Conservation (phyloP, 2,888 invertebrate species). For the Nephrotoma flavescens region DNA sequence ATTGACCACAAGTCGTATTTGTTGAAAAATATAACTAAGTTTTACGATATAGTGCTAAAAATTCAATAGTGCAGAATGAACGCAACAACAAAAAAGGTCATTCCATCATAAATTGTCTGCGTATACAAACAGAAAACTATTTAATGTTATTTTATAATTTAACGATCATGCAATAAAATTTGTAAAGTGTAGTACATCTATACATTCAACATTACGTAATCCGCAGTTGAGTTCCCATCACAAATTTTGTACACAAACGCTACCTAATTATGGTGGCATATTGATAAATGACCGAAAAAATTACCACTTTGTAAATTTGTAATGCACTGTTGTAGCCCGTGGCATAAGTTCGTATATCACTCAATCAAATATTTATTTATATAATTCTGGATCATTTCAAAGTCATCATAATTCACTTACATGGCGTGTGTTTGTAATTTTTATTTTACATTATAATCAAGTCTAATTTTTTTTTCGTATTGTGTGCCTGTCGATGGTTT, state of each 20-base stretch:
- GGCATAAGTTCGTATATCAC: neutral
- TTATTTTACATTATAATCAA: neutral
- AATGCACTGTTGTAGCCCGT: neutral
- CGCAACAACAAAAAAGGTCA: neutral
- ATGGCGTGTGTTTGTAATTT: neutral
- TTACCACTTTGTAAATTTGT: neutral
- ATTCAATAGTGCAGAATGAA: neutral
- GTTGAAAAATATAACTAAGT: neutral
- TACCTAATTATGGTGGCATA: neutral
- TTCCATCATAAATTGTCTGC: neutral
- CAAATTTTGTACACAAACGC: neutral
- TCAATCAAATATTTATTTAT: neutral
- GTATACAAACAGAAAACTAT: neutral
- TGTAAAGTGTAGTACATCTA: neutral
- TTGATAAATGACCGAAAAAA: neutral
- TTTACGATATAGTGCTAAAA: neutral
- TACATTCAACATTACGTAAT: neutral
- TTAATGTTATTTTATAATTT: neutral
- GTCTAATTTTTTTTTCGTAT: neutral
- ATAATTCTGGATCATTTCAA: neutral
- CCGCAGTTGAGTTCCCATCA: neutral
- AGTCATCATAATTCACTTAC: neutral
- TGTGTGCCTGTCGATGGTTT: neutral
- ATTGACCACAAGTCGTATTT: neutral
- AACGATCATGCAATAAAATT: neutral